phyloP scores from a whole-genome alignment of 2,113 vertebrate species.

The Pomatorhinus ruficollis region DNA sequence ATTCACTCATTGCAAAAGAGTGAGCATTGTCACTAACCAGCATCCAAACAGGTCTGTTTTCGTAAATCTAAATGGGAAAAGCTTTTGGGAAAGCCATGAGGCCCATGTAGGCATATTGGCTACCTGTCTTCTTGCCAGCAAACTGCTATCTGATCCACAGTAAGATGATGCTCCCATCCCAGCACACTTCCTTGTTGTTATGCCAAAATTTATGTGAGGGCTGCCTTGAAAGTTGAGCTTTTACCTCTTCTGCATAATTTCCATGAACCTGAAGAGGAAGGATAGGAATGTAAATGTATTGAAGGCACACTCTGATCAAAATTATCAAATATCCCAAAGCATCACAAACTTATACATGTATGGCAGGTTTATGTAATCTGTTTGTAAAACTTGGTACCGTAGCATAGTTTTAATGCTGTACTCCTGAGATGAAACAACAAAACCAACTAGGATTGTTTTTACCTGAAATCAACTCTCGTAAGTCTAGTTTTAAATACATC shows the following conservation, averaged over 20 bases:
- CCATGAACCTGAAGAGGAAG: neutral
- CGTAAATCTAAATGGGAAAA: neutral
- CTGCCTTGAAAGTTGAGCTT: neutral
- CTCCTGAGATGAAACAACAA: neutral
- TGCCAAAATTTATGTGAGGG: neutral
- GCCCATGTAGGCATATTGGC: fast-evolving
- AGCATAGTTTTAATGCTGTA: neutral
- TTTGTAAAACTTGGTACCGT: neutral
- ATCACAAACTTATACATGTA: neutral
- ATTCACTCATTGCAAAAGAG: neutral
- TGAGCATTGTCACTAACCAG: neutral
- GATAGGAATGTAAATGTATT: neutral
- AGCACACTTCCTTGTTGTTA: neutral
- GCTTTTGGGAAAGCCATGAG: neutral
- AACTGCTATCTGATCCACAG: neutral
- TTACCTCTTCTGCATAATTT: neutral
- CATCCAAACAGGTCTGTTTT: neutral
- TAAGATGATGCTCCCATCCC: neutral
- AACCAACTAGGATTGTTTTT: neutral
- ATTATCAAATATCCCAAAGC: neutral
- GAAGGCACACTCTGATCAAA: neutral
- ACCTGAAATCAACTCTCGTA: neutral
- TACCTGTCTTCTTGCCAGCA: neutral
- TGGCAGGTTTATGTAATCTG: neutral
- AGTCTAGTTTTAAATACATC: neutral